Evolutionary conservation across 2,113 vertebrate genomes (phyloP), one percentile per base, ranked within the genome.

Genomic region (Stegastes partitus): DNA sequence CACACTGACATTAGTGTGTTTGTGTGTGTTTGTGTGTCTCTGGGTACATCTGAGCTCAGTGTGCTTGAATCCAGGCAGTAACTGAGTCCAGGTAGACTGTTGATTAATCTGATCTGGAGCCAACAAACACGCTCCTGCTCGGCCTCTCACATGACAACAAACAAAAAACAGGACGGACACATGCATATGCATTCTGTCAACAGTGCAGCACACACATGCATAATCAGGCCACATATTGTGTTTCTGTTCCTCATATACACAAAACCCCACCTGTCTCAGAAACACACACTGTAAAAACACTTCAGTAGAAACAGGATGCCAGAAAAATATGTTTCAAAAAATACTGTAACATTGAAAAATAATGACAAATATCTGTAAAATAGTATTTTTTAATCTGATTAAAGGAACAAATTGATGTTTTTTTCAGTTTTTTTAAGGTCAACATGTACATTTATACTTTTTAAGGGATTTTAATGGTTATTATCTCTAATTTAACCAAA

Each of bases 111-210:
- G 57, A 70, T 82, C 50, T 7, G 4, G 25, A 50, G 59, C 37
- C n/a, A 42, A 31, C 44, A 50, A 19, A 42, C 73, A 65, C 45
- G n/a, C 37, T 42, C 23, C 23, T 37, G 58, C 4, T 7, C 8
- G 5, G 55, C 62, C 12, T 83, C 63, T 87, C 77, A 56, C n/a
- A 77, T 84, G 51, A 65, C 67, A 54, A 22, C 59, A 16, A 72
- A 54, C 58, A 77, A 59, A 67, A n/a, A 58, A 68, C 54, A 70
- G 34, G 31, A 75, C 19, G 44, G 37, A 34, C 57, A 67, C 58
- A 67, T 84, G 70, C 61, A 70, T 76, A 84, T 79, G 74, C 55
- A 80, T 80, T 45, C 23, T 77, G 50, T 65, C 26, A 68, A 2
- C 51, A 55, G 74, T 0, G 25, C 11, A 53, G 79, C 12, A 37